Evolutionary conservation across 1,140 invertebrate species (phyloP).

Genomic region (Hylaeus volcanicus): DNA sequence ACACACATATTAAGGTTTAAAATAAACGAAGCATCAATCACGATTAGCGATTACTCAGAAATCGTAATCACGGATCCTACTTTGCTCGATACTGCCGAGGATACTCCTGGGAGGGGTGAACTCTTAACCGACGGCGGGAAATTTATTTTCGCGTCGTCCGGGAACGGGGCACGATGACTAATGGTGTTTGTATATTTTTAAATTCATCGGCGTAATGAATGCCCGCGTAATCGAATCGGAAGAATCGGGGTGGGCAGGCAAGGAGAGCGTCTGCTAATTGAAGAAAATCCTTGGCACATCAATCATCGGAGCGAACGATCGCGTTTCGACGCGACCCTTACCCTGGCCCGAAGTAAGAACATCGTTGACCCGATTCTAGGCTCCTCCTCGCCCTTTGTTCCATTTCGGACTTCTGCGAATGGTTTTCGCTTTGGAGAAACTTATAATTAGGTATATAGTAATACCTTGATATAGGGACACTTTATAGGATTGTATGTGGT

Average conservation of each 20-base stretch:
- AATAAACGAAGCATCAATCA: no score
- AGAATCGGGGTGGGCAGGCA: conserved; percentile 1
- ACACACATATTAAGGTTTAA: no score
- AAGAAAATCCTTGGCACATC: conserved; percentile 57
- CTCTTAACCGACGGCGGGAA: conserved; percentile 15
- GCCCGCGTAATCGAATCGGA: conserved; percentile 55
- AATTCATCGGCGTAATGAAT: conserved; percentile 54
- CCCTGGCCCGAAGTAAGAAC: background rate
- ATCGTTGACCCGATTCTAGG: conserved; percentile 41
- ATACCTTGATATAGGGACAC: no score
- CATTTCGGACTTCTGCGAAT: no score
- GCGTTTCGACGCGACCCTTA: background rate
- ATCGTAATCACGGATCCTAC: no score
- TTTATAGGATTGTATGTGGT: no score
- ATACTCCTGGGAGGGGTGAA: background rate
- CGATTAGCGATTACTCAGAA: no score
- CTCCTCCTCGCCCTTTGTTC: background rate
- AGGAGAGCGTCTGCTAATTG: conserved; percentile 57
- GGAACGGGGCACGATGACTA: conserved; percentile 48
- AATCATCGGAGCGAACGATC: conserved; percentile 50
- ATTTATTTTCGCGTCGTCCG: conserved; percentile 19
- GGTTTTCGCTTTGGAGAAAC: no score
- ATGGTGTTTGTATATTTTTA: conserved; percentile 62
- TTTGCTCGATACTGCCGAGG: no score
- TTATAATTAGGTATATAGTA: no score